Conservation (phyloP, 2,888 invertebrate genomes). For the Drosophila parthenogenetica region DNA sequence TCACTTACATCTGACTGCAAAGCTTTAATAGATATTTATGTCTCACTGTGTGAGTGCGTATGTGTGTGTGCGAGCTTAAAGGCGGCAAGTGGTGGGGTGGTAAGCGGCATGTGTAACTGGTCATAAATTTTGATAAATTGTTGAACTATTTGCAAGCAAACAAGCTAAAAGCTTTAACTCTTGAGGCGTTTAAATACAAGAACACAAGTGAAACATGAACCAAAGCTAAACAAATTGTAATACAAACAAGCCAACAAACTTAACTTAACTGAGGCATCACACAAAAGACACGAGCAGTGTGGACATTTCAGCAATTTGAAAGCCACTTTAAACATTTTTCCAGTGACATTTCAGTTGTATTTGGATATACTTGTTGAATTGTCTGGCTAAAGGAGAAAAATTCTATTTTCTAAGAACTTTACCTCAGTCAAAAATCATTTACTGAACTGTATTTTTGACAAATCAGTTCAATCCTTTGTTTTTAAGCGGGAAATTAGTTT, state of each 20-base stretch:
- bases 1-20: conserved; percentile 70
- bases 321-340: no score
- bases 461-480: no score
- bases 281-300: no score
- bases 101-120: conserved; percentile 37
- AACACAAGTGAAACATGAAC: conserved; percentile 29
- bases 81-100: conserved; percentile 6
- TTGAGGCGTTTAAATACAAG: conserved; percentile 49
- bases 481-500: no score
- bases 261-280: neutral
- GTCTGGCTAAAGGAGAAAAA: no score
- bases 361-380: no score
- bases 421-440: no score
- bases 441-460: no score
- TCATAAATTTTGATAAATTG: conserved; percentile 74
- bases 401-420: no score
- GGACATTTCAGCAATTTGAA: no score
- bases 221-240: conserved; percentile 59
- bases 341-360: no score
- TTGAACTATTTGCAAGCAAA: conserved; percentile 47
- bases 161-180: conserved; percentile 55
- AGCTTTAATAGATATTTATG: conserved; percentile 77
- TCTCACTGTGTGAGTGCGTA: conserved; percentile 20
- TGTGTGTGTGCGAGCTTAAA: conserved; percentile 23
- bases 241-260: conserved; percentile 40